phyloP scores from a whole-genome alignment of 2,888 invertebrate genomes.

The Protonemura montana region DNA sequence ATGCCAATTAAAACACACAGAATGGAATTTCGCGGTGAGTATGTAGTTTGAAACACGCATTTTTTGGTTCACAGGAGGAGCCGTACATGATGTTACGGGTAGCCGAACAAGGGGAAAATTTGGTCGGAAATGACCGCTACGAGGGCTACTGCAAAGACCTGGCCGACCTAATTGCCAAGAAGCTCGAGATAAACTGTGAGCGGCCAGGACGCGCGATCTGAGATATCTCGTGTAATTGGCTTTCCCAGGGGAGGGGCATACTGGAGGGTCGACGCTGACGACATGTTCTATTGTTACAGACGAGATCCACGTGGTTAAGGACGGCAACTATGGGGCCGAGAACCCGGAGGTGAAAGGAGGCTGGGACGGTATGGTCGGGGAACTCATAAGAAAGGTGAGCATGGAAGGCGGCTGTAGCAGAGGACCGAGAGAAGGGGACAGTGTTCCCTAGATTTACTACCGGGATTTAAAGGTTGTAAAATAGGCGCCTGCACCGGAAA shows the following conservation, averaged over 20 bases:
- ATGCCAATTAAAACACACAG: too few relatives aligned
- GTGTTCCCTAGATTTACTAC: conserved; percentile 8
- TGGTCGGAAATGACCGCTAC: conserved; percentile 78
- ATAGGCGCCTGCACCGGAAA: neutral
- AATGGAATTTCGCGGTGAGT: neutral
- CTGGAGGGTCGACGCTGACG: neutral
- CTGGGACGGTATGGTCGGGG: conserved; percentile 90
- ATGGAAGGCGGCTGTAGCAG: too few relatives aligned
- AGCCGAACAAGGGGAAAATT: conserved; percentile 69
- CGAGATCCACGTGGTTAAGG: conserved; percentile 84
- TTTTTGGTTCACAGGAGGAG: conserved; percentile 69
- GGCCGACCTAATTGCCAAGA: conserved; percentile 80
- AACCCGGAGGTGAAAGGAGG: conserved; percentile 76
- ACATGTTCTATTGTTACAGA: conserved; percentile 66
- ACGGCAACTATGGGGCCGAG: conserved; percentile 84
- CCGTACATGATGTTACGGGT: conserved; percentile 85
- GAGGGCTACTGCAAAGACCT: conserved; percentile 94
- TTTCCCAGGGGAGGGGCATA: neutral
- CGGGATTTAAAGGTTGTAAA: neutral
- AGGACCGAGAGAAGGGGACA: neutral
- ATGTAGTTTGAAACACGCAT: neutral
- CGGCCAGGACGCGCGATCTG: neutral
- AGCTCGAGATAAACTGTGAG: conserved; percentile 86
- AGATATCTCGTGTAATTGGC: neutral
- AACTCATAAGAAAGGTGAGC: conserved; percentile 83